Conservation (phyloP, 2,113 vertebrate genomes). For the Stomatorhinus ivindoensis region DNA sequence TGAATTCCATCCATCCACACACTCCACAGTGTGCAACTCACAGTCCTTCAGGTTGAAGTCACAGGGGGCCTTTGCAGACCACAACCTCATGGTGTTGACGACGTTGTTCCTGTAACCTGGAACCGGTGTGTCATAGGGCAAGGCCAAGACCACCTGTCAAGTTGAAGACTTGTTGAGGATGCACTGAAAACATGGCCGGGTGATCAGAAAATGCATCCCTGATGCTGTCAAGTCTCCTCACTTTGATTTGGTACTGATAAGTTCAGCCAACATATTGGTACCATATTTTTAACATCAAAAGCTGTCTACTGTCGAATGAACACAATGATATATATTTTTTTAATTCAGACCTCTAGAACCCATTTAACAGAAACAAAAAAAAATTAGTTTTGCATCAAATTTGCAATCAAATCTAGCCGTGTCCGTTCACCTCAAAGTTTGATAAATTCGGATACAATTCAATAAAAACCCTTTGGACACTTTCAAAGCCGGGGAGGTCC, state of each 20-base stretch:
- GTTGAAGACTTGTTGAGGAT: neutral
- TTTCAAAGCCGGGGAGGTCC: neutral
- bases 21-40: conserved; percentile 46
- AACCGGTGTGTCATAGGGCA: conserved; percentile 82
- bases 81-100: conserved; percentile 88
- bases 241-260: neutral
- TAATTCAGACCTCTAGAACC: no score
- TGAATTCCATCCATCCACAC: neutral
- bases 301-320: neutral
- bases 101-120: conserved; percentile 84
- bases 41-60: conserved; percentile 91
- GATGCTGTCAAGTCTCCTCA: neutral
- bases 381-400: no score
- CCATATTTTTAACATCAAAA: neutral
- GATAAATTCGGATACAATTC: no score
- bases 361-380: no score
- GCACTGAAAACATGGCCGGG: neutral
- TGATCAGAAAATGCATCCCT: neutral
- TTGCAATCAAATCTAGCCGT: no score
- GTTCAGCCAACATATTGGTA: neutral
- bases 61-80: conserved; percentile 85
- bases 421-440: no score
- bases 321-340: no score
- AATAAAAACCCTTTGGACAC: neutral
- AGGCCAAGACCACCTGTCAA: conserved; percentile 72